These are phyloP conservation scores for Rotaria macrura DNA, from an alignment of 2,888 invertebrate genomes.

Conservation along the genomic window DNA sequence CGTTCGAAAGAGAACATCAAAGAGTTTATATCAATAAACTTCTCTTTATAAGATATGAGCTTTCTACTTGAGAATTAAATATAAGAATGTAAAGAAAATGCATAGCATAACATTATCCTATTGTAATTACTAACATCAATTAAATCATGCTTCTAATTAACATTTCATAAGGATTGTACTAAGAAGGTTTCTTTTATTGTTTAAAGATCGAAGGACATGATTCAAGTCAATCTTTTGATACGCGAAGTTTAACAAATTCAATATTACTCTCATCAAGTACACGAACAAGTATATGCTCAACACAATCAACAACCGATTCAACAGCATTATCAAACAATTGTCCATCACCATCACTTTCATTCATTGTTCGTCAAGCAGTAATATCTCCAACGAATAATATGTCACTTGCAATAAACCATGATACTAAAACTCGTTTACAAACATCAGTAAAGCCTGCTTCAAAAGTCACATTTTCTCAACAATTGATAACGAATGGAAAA, in stretches of 20 bases:
- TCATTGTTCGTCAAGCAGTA: neutral
- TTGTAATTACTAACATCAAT: too few species aligned
- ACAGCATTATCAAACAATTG: constrained; percentile 2
- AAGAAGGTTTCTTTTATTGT: neutral
- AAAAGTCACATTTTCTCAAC: constrained; percentile 17
- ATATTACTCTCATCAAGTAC: neutral
- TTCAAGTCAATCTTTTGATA: neutral
- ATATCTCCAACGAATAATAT: neutral
- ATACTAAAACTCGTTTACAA: neutral
- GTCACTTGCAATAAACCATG: neutral
- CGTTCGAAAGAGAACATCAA: too few species aligned
- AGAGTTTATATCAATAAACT: too few species aligned
- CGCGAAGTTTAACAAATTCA: constrained; percentile 11
- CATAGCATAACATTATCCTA: too few species aligned
- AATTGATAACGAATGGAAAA: constrained; percentile 18
- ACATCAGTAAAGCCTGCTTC: neutral
- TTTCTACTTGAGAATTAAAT: too few species aligned
- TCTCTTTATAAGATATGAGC: too few species aligned
- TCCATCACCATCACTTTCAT: constrained; percentile 20
- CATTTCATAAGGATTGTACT: too few species aligned
- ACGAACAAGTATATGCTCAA: constrained; percentile 18
- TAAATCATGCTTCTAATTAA: too few species aligned
- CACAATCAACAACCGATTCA: neutral
- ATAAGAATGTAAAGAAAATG: too few species aligned
- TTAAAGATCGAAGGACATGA: neutral